A percentile compares a stretch with the other conserved stretches of the same genome.
Conservation (phyloP, 2,888 invertebrate species). For the Brachylomia viminalis region DNA sequence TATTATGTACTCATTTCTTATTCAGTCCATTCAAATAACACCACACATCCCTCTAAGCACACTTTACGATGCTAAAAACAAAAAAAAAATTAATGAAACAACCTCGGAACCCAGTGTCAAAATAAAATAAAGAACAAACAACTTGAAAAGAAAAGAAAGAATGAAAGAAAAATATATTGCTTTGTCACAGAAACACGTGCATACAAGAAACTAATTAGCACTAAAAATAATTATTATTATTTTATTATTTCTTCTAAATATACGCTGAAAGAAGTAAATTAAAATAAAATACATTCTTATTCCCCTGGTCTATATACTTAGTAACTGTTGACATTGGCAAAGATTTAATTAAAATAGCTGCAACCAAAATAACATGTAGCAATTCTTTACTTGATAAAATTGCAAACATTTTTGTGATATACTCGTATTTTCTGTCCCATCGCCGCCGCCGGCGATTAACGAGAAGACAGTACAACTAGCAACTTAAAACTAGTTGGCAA, state of each 20-base stretch:
- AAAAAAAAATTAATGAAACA: neutral
- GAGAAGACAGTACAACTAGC: neutral
- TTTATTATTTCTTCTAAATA: too few species aligned
- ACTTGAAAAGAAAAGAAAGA: too few species aligned
- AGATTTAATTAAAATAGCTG: slow-evolving; percentile 45
- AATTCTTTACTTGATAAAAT: slow-evolving; percentile 9
- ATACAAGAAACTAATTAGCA: too few species aligned
- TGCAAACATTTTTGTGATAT: neutral
- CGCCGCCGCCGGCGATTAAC: neutral
- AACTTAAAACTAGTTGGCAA: neutral
- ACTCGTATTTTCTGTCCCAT: neutral
- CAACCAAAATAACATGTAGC: slow-evolving; percentile 28
- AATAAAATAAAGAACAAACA: slow-evolving; percentile 27
- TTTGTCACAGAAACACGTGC: too few species aligned
- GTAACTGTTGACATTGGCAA: slow-evolving; percentile 14
- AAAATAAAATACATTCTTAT: slow-evolving; percentile 20
- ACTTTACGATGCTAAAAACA: neutral
- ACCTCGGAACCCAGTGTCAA: slow-evolving; percentile 2
- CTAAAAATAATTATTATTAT: too few species aligned
- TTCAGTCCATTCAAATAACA: neutral
- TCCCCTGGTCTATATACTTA: slow-evolving; percentile 6
- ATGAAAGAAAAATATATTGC: too few species aligned
- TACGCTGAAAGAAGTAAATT: slow-evolving; percentile 16
- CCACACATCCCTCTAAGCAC: neutral
- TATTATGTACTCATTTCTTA: neutral